Base-by-base conservation (phyloP, 2,888 invertebrate genomes). In the Chrysolina oricalcia region DNA sequence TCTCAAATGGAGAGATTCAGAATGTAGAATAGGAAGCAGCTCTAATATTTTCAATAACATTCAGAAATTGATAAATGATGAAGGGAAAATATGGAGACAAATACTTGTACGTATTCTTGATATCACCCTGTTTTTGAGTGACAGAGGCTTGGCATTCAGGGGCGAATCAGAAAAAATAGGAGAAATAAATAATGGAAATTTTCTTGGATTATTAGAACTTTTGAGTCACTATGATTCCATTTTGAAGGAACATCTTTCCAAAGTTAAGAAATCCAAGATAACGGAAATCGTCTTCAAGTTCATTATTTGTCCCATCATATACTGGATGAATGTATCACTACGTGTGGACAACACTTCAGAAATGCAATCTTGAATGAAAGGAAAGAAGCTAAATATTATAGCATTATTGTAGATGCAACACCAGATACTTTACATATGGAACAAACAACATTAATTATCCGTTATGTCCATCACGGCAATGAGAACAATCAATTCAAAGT, bases 111-210 rank as follows among this genome's bases (percentile, higher is more conserved):
- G 48, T 48, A 15, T 48, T 48, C 48, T 48, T 48, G 48, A 48
- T 48, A n/a, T 48, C 48, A 48, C 48, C 48, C 48, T 48, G 48
- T 48, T 48, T 48, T 48, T 48, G 48, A 48, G 48, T 48, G 48
- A 48, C 3, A 48, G 48, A 48, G 48, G 48, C 48, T 48, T 48
- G 48, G 15, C 48, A 48, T 48, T 48, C 48, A 15, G n/a, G 48
- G 48, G 48, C n/a, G 48, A 48, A 48, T 48, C 48, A 48, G 48
- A 48, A 48, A 48, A 48, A 48, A 10, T 48, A 48, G 48, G 48
- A 48, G 48, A 48, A 48, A 10, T n/a, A 48, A 48, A 48, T 48
- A 48, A 48, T 48, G 48, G 48, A 48, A 48, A 48, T 48, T 48
- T 48, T 48, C 48, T 48, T 48, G 48, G 48, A 48, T 48, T 48